Conservation (phyloP, 2,888 invertebrate genomes). For the Platycheirus albimanus region DNA sequence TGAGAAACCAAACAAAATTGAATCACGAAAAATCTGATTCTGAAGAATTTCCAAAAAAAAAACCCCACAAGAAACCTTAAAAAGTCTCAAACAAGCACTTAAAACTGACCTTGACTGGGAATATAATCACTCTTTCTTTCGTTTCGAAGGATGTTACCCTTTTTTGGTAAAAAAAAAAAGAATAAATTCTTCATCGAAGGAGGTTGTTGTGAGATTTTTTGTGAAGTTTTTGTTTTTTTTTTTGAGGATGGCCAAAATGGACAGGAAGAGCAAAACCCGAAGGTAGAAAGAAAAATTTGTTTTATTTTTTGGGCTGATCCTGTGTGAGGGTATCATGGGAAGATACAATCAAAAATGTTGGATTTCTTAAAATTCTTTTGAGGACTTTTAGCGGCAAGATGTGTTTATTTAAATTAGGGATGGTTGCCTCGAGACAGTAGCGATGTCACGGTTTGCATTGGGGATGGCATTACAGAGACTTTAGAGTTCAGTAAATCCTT, state of each 20-base stretch:
- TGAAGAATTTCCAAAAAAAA: conserved; percentile 49
- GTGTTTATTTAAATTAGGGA: neutral
- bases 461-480: too few relatives aligned
- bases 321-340: conserved; percentile 3
- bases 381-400: too few relatives aligned
- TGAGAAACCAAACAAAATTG: neutral
- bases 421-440: too few relatives aligned
- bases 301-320: neutral
- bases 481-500: too few relatives aligned
- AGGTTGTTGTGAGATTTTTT: neutral
- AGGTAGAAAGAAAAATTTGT: conserved; percentile 11
- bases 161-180: conserved; percentile 1
- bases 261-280: too few relatives aligned
- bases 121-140: conserved; percentile 66
- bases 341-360: conserved; percentile 50
- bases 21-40: conserved; percentile 27
- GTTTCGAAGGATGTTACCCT: conserved; percentile 47
- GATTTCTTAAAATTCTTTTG: neutral
- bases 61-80: conserved; percentile 3
- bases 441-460: too few relatives aligned
- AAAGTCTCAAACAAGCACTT: conserved; percentile 25
- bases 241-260: too few relatives aligned
- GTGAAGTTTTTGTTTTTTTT: neutral
- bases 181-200: conserved; percentile 7
- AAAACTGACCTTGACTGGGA: conserved; percentile 61